These are phyloP conservation scores for Drosophila kikkawai DNA, from an alignment of 1,140 invertebrate species.

Conservation along the genomic window DNA sequence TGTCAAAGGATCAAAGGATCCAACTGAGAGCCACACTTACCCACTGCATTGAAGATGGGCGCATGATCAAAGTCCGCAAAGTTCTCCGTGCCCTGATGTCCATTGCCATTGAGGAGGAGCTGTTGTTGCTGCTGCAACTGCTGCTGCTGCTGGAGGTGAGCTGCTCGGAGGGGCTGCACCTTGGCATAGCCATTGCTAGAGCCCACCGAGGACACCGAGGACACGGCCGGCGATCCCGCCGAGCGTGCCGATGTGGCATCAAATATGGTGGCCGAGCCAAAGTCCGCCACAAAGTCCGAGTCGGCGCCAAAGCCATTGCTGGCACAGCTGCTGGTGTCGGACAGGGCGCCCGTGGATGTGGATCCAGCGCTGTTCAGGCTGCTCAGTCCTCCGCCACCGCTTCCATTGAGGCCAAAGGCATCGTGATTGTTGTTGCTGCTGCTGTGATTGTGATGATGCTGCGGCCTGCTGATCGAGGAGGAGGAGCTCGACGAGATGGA, in stretches of 20 bases:
- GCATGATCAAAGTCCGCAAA: constrained; percentile 92
- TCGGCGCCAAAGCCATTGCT: constrained; percentile 85
- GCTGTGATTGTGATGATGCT: constrained; percentile 60
- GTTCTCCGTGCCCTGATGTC: constrained; percentile 69
- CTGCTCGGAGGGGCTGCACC: constrained; percentile 75
- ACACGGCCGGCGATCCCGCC: constrained; percentile 68
- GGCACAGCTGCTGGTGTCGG: constrained; percentile 79
- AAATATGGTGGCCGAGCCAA: constrained; percentile 87
- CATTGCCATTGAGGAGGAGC: constrained; percentile 59
- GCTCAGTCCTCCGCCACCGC: constrained; percentile 50
- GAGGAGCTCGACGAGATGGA: constrained; percentile 22
- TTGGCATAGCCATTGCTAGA: constrained; percentile 82
- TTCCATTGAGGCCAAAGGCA: constrained; percentile 54
- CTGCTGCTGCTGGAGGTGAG: constrained; percentile 68
- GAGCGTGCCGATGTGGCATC: constrained; percentile 82
- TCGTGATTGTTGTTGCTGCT: constrained; percentile 55
- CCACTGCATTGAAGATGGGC: constrained; percentile 87
- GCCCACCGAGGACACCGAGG: constrained; percentile 68
- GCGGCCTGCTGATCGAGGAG: constrained; percentile 73
- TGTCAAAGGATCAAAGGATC: neutral
- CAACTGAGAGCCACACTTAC: constrained; percentile 77
- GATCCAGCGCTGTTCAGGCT: constrained; percentile 82
- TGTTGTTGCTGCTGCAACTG: constrained; percentile 57
- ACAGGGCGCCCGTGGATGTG: constrained; percentile 78
- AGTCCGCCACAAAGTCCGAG: constrained; percentile 88